phyloP scores from a whole-genome alignment of 1,140 invertebrate genomes.

The Agrilus planipennis region DNA sequence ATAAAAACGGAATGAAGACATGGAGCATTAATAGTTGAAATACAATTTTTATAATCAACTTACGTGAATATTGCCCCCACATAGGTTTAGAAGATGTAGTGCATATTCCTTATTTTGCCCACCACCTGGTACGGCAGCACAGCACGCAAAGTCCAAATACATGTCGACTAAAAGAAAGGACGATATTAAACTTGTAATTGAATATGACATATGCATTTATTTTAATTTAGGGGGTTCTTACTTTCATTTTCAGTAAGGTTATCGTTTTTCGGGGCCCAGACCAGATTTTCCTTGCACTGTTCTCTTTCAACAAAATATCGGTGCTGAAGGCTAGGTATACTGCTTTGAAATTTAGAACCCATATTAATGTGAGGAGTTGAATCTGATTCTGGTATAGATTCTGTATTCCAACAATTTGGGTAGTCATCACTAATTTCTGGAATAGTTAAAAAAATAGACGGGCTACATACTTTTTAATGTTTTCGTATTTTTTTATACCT shows the following conservation, averaged over 20 bases:
- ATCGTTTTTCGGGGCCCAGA: constrained; percentile 77
- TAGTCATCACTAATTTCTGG: not conserved
- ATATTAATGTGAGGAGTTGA: constrained; percentile 72
- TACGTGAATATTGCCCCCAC: constrained; percentile 77
- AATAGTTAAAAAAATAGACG: not conserved
- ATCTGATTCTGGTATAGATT: constrained; percentile 38
- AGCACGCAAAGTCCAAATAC: constrained; percentile 88
- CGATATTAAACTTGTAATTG: too few species aligned
- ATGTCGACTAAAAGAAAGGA: constrained; percentile 73
- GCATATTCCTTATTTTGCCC: constrained; percentile 92
- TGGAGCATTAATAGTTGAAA: constrained; percentile 4
- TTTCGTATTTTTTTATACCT: too few species aligned
- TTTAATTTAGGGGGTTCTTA: too few species aligned
- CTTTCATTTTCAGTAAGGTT: constrained; percentile 64
- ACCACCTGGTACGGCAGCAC: constrained; percentile 77
- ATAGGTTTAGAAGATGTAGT: constrained; percentile 77
- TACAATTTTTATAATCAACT: constrained; percentile 21
- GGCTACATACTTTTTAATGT: not conserved
- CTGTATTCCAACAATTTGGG: constrained; percentile 21
- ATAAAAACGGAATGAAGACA: constrained; percentile 16
- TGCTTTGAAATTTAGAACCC: constrained; percentile 78
- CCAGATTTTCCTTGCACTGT: constrained; percentile 53
- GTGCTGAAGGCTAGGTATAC: constrained; percentile 38
- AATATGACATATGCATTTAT: too few species aligned
- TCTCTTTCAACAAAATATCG: constrained; percentile 22